phyloP scores from a whole-genome alignment of 1,140 invertebrate species.

The Anoplophora glabripennis region DNA sequence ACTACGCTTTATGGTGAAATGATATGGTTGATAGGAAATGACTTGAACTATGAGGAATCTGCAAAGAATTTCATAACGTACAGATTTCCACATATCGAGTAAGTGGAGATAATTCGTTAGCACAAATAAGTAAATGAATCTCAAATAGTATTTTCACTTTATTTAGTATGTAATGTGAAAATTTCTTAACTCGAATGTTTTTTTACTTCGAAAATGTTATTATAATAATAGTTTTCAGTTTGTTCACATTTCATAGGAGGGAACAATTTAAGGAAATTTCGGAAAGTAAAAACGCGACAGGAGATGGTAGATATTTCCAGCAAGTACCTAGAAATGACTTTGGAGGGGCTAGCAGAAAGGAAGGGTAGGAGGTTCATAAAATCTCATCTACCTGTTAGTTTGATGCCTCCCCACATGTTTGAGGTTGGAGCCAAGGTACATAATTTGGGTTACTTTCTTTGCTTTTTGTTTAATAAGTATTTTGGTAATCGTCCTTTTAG shows the following conservation, averaged over 20 bases:
- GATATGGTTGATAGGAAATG: conserved; percentile 4
- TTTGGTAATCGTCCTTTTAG: background rate
- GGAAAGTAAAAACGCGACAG: background rate
- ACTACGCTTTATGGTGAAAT: background rate
- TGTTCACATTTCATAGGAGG: background rate
- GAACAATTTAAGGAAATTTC: background rate
- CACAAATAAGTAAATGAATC: no score
- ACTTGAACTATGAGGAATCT: background rate
- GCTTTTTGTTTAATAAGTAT: background rate
- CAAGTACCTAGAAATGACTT: background rate
- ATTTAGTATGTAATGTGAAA: no score
- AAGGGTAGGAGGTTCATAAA: background rate
- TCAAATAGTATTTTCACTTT: no score
- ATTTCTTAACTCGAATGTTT: no score
- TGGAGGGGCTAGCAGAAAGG: background rate
- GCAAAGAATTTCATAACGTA: background rate
- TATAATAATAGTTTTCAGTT: background rate
- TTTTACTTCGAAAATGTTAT: background rate
- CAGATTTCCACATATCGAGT: conserved; percentile 7
- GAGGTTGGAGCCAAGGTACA: conserved; percentile 1
- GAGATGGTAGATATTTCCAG: background rate
- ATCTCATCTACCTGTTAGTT: background rate
- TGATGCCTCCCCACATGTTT: background rate
- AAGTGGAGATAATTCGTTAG: no score
- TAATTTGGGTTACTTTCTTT: background rate